Percentiles rank a stretch among this genome's conserved stretches.
phyloP scores from a whole-genome alignment of 2,113 vertebrate species.

The Puffinus mauretanicus region DNA sequence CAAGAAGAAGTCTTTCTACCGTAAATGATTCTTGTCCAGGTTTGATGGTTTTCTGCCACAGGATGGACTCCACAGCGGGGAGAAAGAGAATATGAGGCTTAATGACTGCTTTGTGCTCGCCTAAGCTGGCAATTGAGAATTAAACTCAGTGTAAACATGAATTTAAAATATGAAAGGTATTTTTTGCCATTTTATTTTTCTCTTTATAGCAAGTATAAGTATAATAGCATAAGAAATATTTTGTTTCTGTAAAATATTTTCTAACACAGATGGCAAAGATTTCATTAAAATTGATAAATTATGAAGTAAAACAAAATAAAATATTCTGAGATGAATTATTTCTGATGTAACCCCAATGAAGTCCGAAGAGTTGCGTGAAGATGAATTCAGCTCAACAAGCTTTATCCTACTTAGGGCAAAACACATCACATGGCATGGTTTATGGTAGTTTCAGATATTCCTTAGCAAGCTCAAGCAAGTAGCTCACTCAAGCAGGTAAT shows the following conservation, averaged over 20 bases:
- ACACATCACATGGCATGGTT: background rate
- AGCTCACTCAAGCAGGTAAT: slow-evolving; percentile 9
- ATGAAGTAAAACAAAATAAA: background rate
- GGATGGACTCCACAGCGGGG: background rate
- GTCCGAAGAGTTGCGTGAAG: background rate
- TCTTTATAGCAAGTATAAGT: background rate
- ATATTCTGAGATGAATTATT: background rate
- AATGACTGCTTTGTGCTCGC: background rate
- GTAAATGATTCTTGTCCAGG: background rate
- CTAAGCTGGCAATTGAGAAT: background rate
- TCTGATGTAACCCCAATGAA: background rate
- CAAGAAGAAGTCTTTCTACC: background rate
- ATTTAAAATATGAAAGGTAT: background rate
- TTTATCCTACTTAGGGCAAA: background rate
- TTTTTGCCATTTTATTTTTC: background rate
- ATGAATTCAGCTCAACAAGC: background rate
- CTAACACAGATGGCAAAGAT: background rate
- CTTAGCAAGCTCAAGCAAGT: slow-evolving; percentile 43
- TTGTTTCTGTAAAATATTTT: background rate
- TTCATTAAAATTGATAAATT: background rate
- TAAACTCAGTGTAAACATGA: background rate
- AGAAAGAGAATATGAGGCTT: background rate
- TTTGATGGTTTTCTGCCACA: background rate
- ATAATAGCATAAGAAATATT: background rate
- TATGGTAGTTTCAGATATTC: slow-evolving; percentile 20